Percentiles rank a stretch among this genome's conserved stretches.
These are phyloP conservation scores for Thamnaconus septentrionalis DNA, from an alignment of 2,113 vertebrate species.

Conservation along the genomic window DNA sequence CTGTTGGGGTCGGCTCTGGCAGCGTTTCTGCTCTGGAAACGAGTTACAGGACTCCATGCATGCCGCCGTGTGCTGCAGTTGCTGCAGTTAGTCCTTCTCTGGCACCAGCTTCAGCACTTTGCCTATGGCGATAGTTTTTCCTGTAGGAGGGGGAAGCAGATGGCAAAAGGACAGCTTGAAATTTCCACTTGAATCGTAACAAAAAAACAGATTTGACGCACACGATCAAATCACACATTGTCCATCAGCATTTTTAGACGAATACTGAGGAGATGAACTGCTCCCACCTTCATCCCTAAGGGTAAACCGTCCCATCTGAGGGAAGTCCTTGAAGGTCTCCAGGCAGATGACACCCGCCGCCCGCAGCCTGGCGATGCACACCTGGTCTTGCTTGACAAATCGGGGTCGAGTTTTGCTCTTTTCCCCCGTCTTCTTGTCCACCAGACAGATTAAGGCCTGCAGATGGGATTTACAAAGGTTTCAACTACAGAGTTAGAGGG, in stretches of 20 bases:
- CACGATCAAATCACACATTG: not conserved
- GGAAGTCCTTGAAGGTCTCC: constrained; percentile 99
- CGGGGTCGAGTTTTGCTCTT: constrained; percentile 97
- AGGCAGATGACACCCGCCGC: constrained; percentile 97
- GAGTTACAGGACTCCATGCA: constrained; percentile 80
- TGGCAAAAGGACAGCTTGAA: not conserved
- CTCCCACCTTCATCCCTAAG: constrained; percentile 94
- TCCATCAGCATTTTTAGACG: not conserved
- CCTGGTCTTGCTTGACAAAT: constrained; percentile 99
- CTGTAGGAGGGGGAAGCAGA: constrained; percentile 64
- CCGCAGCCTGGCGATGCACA: constrained; percentile 93
- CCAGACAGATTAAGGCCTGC: constrained; percentile 98
- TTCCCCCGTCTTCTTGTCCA: constrained; percentile 98
- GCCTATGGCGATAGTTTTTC: constrained; percentile 99
- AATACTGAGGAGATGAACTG: too few relatives aligned
- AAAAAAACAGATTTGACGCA: not conserved
- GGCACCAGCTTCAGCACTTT: constrained; percentile 99
- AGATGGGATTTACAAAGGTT: constrained; percentile 1
- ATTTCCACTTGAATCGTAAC: too few relatives aligned
- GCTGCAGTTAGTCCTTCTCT: constrained; percentile 95
- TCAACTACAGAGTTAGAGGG: not conserved
- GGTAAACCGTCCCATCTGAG: constrained; percentile 98
- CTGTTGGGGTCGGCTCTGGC: constrained; percentile 87
- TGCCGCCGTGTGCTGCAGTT: constrained; percentile 72
- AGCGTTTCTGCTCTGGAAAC: constrained; percentile 85